Percentiles rank a stretch among this genome's conserved stretches.
phyloP scores from a whole-genome alignment of 2,888 invertebrate genomes.

The Doris montereyensis region DNA sequence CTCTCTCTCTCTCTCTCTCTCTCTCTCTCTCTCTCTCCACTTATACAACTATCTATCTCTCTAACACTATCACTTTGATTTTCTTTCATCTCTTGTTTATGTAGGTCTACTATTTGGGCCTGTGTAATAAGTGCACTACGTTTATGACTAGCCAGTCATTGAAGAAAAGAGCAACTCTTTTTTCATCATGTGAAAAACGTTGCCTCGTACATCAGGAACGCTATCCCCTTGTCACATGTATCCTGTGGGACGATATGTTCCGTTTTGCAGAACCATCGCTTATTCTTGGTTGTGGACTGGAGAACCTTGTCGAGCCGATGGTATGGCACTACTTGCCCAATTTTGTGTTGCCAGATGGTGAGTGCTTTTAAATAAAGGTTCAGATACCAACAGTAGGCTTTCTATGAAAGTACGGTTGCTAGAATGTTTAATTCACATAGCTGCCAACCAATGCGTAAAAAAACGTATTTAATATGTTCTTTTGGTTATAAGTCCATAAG shows the following conservation, averaged over 20 bases:
- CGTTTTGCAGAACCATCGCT: conserved; percentile 53
- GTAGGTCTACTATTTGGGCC: conserved; percentile 78
- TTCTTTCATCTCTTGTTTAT: no score
- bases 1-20: no score
- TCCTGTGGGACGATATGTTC: conserved; percentile 89
- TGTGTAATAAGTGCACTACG: conserved; percentile 70
- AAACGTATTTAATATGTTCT: no score
- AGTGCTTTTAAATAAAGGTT: no score
- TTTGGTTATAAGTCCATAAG: no score
- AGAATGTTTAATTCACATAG: no score
- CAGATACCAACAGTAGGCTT: no score
- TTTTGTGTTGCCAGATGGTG: conserved; percentile 62
- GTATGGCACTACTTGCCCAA: conserved; percentile 81
- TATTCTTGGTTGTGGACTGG: conserved; percentile 74
- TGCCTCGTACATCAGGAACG: conserved; percentile 77
- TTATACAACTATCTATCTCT: no score
- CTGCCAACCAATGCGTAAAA: no score
- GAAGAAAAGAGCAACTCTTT: conserved; percentile 66
- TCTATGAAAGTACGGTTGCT: no score
- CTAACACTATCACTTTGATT: not conserved
- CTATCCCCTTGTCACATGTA: conserved; percentile 77
- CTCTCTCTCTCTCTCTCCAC: no score
- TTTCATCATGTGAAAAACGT: conserved; percentile 66
- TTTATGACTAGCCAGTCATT: conserved; percentile 64
- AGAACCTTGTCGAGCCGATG: conserved; percentile 83